Evolutionary conservation across 1,140 invertebrate genomes (phyloP).

Genomic region (Proales similis): DNA sequence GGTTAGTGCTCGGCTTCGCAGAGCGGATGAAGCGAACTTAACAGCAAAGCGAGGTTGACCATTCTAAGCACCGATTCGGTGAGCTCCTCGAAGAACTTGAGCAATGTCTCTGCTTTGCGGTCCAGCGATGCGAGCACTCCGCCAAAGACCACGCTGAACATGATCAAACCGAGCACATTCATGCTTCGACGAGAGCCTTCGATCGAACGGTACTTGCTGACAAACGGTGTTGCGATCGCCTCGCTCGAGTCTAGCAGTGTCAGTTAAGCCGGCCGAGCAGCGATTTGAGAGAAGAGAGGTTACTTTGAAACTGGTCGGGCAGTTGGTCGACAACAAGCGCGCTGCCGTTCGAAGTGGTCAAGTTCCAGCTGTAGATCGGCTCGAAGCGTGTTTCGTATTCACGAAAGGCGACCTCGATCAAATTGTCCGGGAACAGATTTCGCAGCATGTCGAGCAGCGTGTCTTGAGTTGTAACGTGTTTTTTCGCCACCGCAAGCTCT

Average conservation of each 20-base stretch:
- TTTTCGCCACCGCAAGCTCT: constrained; percentile 16
- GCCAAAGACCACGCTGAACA: constrained; percentile 34
- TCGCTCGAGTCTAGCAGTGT: constrained; percentile 4
- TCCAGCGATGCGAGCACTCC: constrained; percentile 6
- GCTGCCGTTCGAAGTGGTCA: constrained; percentile 4
- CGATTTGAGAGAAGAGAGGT: not conserved
- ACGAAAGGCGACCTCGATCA: constrained; percentile 40
- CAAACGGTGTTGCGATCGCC: not conserved
- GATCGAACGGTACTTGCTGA: constrained; percentile 11
- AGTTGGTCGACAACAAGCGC: not conserved
- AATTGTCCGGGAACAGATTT: constrained; percentile 41
- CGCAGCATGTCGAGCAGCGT: constrained; percentile 32
- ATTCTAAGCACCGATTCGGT: constrained; percentile 10
- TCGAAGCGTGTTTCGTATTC: constrained; percentile 32
- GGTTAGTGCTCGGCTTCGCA: not conserved
- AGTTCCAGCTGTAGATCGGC: constrained; percentile 11
- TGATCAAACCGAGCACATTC: constrained; percentile 34
- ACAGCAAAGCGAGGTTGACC: constrained; percentile 37
- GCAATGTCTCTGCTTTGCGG: constrained; percentile 19
- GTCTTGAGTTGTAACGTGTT: constrained; percentile 24
- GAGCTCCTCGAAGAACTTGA: constrained; percentile 18
- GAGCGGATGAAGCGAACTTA: not conserved
- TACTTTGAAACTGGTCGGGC: not conserved
- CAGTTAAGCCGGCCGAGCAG: not conserved
- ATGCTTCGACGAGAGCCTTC: constrained; percentile 7